Base-by-base conservation (phyloP, 30 jellyfish, hydroid and myxozoan species). In the Pseudorhiza aurosa region DNA sequence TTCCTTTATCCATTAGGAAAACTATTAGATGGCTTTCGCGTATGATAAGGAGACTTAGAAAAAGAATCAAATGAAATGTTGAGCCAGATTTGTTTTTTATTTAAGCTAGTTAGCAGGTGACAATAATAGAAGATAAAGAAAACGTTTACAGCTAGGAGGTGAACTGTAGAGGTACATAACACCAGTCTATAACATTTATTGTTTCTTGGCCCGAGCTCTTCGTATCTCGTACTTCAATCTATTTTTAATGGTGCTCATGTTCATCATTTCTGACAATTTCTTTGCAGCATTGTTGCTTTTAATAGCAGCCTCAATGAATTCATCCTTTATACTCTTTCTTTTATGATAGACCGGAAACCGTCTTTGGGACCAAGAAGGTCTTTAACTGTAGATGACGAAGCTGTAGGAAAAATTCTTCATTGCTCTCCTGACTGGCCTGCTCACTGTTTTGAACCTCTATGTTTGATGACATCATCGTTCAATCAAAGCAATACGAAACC, bases 211-310 rank as follows among this genome's bases (percentile, higher is more conserved):
- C 9, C 68, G 40, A 28, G 67, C 69, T 27, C 51, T 72, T n/a
- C 85, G 40, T 46, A 72, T 72, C 58, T 72, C 85, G 36, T 72
- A 72, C 33, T 72, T 72, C 59, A 72, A 51, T 51, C 85, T 51
- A 35, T 72, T 72, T 37, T 72, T 72, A 4, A 72, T 72, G 47
- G 74, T 72, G 37, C 21, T 3, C n/a, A 72, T 32, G 40, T 72
- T 72, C 63, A 72, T 46, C 12, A 25, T 72, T 21, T 32, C 85
- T 3, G 59, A 51, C 30, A 72, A 19, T 26, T 46, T 72, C 51
- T 72, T 72, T 26, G 85, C 85, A 29, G 85, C 73, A 18, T 51
- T 10, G 51, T 72, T 51, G 40, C 73, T 72, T 19, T 51, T 15
- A 18, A 72, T 72, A 27, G 85, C 85, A 51, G 72, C 73, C 85